Percentiles rank a stretch among this genome's conserved stretches.
Conservation (phyloP, 2,797 vertebrate species). For the Pseudomugil tenellus region DNA sequence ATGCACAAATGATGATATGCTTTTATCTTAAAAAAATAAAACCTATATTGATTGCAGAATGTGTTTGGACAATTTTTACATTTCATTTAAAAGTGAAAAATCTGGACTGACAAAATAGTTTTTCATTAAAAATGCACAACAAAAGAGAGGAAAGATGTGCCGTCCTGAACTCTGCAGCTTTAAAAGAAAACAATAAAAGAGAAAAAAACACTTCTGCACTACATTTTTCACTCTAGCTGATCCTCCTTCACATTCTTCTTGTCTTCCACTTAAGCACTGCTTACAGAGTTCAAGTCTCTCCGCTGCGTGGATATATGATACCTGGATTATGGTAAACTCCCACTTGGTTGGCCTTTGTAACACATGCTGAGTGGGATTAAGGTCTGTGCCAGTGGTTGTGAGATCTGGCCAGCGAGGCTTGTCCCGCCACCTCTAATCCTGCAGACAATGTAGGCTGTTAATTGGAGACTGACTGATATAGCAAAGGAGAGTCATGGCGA, state of each 20-base stretch:
- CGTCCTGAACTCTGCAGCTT: neutral
- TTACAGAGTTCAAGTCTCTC: slow-evolving; percentile 48
- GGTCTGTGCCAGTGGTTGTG: slow-evolving; percentile 66
- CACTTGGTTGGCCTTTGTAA: slow-evolving; percentile 42
- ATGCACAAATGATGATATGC: too few relatives aligned
- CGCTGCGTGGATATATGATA: slow-evolving; percentile 68
- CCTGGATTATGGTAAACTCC: slow-evolving; percentile 70
- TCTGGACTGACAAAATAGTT: too few relatives aligned
- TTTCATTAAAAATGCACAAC: neutral
- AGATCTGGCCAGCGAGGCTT: slow-evolving; percentile 44
- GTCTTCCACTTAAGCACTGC: slow-evolving; percentile 42
- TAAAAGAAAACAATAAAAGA: neutral
- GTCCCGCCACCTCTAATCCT: slow-evolving; percentile 64
- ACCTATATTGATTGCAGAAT: too few relatives aligned
- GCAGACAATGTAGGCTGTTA: slow-evolving; percentile 71
- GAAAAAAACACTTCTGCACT: neutral
- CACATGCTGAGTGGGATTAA: slow-evolving; percentile 71
- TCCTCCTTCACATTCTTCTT: slow-evolving; percentile 33
- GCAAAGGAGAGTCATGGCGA: slow-evolving; percentile 57
- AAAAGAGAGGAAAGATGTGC: neutral
- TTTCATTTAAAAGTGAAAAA: too few relatives aligned
- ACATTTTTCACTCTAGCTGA: neutral
- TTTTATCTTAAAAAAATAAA: too few relatives aligned
- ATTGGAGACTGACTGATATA: slow-evolving; percentile 72
- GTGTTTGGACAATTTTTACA: too few relatives aligned